A percentile compares a stretch with the other conserved stretches of the same genome.
Conservation (phyloP, 2,888 invertebrate species). For the Rhimphoctona megacephalus region DNA sequence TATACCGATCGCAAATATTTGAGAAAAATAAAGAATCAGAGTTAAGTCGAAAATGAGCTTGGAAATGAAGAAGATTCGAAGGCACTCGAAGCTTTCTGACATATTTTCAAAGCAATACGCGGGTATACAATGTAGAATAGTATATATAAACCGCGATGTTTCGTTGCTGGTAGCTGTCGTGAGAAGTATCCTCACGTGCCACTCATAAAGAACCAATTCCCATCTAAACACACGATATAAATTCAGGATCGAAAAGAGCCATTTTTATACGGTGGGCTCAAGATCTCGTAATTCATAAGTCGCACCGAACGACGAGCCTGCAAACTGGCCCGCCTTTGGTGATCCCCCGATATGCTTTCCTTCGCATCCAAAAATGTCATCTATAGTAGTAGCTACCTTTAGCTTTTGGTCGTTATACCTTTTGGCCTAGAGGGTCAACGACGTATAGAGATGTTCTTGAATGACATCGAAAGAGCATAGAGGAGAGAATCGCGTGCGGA, state of each 20-base stretch:
- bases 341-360: constrained; percentile 41
- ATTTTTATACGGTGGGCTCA: constrained; percentile 71
- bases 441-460: constrained; percentile 4
- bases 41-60: neutral
- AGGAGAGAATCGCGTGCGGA: neutral
- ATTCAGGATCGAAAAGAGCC: constrained; percentile 82
- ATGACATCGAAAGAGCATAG: constrained; percentile 8
- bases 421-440: constrained; percentile 48
- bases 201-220: constrained; percentile 84
- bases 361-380: constrained; percentile 17
- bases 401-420: constrained; percentile 1
- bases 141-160: constrained; percentile 53
- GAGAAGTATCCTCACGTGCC: constrained; percentile 81
- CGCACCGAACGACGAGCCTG: constrained; percentile 56
- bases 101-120: constrained; percentile 11
- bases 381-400: neutral
- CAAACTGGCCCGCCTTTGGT: constrained; percentile 53
- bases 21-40: neutral
- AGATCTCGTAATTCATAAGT: constrained; percentile 70
- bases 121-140: neutral
- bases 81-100: neutral
- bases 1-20: neutral
- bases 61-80: constrained; percentile 34
- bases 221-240: constrained; percentile 84
- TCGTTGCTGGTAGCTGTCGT: constrained; percentile 60